A percentile compares a stretch with the other conserved stretches of the same genome.
Evolutionary conservation across 1,140 invertebrate species (phyloP).

Genomic region (Mamestra configurata): DNA sequence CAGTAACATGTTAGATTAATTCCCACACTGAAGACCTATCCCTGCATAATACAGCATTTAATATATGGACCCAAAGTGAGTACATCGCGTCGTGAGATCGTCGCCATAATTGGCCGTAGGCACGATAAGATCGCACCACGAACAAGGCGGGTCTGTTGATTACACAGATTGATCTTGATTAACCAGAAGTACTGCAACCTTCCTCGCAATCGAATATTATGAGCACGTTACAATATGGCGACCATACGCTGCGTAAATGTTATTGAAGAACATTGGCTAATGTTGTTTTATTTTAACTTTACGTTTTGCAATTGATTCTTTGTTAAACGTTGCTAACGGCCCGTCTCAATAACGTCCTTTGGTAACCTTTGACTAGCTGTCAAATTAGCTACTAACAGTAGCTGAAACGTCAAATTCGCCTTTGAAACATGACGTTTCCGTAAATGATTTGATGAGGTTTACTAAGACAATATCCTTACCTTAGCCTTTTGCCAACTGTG

Average conservation of each 20-base stretch:
- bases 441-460: too few species aligned
- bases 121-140: conserved; percentile 6
- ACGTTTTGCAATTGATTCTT: conserved; percentile 5
- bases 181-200: conserved; percentile 10
- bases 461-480: too few species aligned
- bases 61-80: background rate
- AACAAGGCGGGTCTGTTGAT: conserved; percentile 42
- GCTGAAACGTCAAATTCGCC: too few species aligned
- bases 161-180: conserved; percentile 45
- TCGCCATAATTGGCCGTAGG: conserved; percentile 22
- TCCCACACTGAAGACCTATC: background rate
- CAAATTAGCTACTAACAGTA: background rate
- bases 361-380: too few species aligned
- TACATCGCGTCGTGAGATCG: background rate
- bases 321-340: too few species aligned
- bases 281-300: conserved; percentile 3
- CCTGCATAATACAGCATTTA: background rate
- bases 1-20: background rate
- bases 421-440: too few species aligned
- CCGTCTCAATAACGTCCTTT: too few species aligned
- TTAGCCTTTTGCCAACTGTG: too few species aligned
- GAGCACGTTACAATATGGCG: background rate
- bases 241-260: background rate
- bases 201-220: conserved; percentile 15
- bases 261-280: background rate